A percentile compares a stretch with the other conserved stretches of the same genome.
Conservation (phyloP, 2,888 invertebrate species). For the Oxycera nigricornis region DNA sequence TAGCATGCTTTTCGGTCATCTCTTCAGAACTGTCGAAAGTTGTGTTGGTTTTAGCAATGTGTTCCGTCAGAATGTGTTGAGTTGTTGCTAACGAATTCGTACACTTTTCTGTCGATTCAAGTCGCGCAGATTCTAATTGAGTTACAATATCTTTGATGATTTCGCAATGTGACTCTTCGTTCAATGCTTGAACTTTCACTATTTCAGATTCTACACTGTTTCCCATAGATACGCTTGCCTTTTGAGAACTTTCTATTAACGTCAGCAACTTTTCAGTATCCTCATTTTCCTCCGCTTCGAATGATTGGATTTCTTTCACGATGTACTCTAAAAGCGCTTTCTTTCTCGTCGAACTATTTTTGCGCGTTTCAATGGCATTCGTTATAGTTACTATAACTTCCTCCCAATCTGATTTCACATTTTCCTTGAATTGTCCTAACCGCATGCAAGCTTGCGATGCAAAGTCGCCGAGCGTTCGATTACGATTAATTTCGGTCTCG, state of each 20-base stretch:
- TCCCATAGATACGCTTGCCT: slow-evolving; percentile 50
- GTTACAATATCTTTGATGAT: background rate
- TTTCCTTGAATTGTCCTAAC: slow-evolving; percentile 45
- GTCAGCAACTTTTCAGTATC: slow-evolving; percentile 52
- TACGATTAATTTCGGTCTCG: background rate
- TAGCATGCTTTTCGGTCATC: background rate
- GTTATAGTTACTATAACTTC: slow-evolving; percentile 48
- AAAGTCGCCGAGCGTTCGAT: slow-evolving; percentile 51
- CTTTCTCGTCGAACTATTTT: slow-evolving; percentile 52
- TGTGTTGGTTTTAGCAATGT: background rate
- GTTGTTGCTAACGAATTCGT: background rate
- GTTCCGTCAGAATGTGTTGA: background rate
- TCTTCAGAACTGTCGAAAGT: background rate
- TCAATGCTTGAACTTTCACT: slow-evolving; percentile 52
- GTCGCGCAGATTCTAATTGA: background rate
- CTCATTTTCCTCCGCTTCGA: slow-evolving; percentile 53
- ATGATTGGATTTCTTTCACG: slow-evolving; percentile 60
- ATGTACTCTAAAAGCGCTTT: slow-evolving; percentile 48
- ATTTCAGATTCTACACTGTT: slow-evolving; percentile 43
- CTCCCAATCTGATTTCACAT: slow-evolving; percentile 44
- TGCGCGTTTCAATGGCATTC: slow-evolving; percentile 49
- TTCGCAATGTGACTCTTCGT: slow-evolving; percentile 47
- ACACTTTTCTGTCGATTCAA: background rate
- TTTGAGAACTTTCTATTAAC: slow-evolving; percentile 53
- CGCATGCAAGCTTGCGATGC: slow-evolving; percentile 50